Conservation (phyloP, 1,140 invertebrate species). For the Aculops lycopersici region DNA sequence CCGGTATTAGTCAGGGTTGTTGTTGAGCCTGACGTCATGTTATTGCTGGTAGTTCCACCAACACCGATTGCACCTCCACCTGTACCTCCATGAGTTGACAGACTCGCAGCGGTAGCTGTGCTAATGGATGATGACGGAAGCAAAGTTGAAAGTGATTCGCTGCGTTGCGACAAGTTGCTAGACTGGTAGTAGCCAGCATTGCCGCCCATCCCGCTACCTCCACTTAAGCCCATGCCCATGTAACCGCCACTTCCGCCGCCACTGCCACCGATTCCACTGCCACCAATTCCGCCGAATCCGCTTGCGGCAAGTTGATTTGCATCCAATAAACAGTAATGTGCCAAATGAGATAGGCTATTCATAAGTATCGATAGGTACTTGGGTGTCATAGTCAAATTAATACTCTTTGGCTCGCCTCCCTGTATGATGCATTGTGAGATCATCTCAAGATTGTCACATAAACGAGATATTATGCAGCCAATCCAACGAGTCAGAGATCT, state of each 20-base stretch:
- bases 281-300: neutral
- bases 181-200: no score
- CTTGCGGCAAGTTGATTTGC: conserved; percentile 18
- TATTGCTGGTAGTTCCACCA: no score
- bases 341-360: conserved; percentile 43
- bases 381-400: conserved; percentile 21
- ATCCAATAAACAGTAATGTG: conserved; percentile 53
- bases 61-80: no score
- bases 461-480: conserved; percentile 38
- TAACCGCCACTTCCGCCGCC: neutral
- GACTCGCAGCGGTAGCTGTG: no score
- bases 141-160: no score
- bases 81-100: no score
- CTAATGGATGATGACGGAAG: no score
- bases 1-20: neutral
- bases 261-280: neutral
- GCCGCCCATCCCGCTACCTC: no score
- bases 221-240: no score
- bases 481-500: conserved; percentile 36
- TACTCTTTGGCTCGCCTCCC: neutral
- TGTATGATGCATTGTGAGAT: conserved; percentile 5
- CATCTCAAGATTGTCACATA: conserved; percentile 45
- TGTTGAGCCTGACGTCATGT: neutral
- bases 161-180: no score
- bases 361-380: conserved; percentile 46